These are phyloP conservation scores for Erynnis tages DNA, from an alignment of 2,888 invertebrate genomes.

Conservation along the genomic window DNA sequence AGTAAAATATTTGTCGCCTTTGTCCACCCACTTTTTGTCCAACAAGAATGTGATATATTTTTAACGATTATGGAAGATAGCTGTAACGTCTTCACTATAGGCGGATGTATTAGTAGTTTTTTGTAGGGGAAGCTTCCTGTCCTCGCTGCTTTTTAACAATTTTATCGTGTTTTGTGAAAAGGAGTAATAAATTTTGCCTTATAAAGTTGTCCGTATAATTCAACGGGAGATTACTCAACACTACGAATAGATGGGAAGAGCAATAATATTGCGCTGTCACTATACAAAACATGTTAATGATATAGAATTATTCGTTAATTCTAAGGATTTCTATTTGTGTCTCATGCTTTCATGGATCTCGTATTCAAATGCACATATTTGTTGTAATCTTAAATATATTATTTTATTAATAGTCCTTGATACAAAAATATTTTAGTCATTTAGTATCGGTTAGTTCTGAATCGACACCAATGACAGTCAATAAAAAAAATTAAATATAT, in stretches of 20 bases:
- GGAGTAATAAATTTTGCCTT: conserved; percentile 23
- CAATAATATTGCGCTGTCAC: too few species aligned
- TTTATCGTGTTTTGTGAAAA: conserved; percentile 47
- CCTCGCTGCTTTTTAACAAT: conserved; percentile 58
- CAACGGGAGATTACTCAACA: not conserved
- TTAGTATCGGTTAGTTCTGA: not conserved
- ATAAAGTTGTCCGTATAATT: conserved; percentile 15
- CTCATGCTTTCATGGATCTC: too few species aligned
- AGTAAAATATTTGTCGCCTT: conserved; percentile 69
- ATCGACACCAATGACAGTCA: not conserved
- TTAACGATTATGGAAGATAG: conserved; percentile 56
- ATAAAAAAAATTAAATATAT: too few species aligned
- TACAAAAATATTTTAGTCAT: too few species aligned
- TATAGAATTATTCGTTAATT: too few species aligned
- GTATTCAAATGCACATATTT: too few species aligned
- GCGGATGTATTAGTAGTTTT: conserved; percentile 66
- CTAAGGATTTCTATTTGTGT: too few species aligned
- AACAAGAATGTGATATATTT: conserved; percentile 58
- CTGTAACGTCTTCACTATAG: conserved; percentile 60
- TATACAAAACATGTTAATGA: too few species aligned
- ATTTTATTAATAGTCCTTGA: too few species aligned
- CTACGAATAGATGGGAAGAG: too few species aligned
- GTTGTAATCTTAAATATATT: too few species aligned
- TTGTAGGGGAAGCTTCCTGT: conserved; percentile 66
- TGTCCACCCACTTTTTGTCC: conserved; percentile 63